Conservation (phyloP, 2,113 vertebrate genomes). For the Oxygymnocypris stewartii region DNA sequence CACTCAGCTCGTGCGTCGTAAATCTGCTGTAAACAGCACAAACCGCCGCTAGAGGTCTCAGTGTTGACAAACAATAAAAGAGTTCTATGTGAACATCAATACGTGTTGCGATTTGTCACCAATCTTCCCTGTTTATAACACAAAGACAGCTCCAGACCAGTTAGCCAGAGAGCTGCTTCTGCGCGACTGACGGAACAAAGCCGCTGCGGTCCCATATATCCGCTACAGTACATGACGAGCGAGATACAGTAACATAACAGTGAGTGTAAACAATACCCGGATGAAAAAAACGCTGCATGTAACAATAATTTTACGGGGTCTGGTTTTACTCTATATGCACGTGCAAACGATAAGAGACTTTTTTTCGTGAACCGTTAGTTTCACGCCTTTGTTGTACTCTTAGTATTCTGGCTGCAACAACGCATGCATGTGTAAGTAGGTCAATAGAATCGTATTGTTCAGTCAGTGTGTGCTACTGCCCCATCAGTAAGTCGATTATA, state of each 20-base stretch:
- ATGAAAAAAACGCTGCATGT: neutral
- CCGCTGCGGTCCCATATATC: neutral
- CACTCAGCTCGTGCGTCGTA: neutral
- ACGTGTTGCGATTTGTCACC: neutral
- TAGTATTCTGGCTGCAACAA: constrained; percentile 20
- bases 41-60: constrained; percentile 47
- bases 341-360: neutral
- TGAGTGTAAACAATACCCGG: constrained; percentile 35
- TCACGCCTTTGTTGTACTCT: constrained; percentile 20
- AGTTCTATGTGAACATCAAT: constrained; percentile 36
- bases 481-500: neutral
- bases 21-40: constrained; percentile 13
- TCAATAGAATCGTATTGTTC: constrained; percentile 37
- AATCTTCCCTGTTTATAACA: neutral
- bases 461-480: constrained; percentile 1
- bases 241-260: constrained; percentile 12
- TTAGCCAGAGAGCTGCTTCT: neutral
- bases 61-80: constrained; percentile 47
- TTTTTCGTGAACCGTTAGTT: neutral
- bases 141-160: neutral
- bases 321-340: neutral
- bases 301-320: neutral
- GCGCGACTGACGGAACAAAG: constrained; percentile 2
- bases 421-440: constrained; percentile 38
- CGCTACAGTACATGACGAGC: constrained; percentile 23